Evolutionary conservation across 2,888 invertebrate species (phyloP), one percentile per base, ranked within the genome.

Genomic region (Tenthredo notha): DNA sequence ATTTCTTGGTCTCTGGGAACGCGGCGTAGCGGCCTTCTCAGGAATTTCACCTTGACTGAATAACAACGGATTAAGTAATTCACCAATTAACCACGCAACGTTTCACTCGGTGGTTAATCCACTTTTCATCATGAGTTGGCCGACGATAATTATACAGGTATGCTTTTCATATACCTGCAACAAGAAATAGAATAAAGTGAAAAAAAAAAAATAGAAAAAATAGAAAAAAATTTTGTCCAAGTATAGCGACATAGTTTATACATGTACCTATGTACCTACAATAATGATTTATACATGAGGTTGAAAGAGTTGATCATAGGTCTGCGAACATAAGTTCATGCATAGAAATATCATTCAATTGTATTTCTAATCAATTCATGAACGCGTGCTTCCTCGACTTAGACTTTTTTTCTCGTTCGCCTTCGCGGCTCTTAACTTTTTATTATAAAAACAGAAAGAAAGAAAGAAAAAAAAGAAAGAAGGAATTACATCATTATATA

Each of bases 21-120:
- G 83, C 43, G 40, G 80, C 43, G 67, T 67, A 2, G 61, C 67
- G 84, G 67, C 84, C 84, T 84, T 84, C 84, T 84, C 84, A 84
- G 77, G 84, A 84, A 84, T 84, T 75, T 50, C 67, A 84, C 84
- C 84, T 84, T 84, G 84, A 50, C 47, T 78, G 47, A 75, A 84
- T 74, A 75, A 40, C 84, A 61, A 65, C 25, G 58, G 43, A 58
- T 84, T 84, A 74, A 84, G 84, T 84, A 75, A 84, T 84, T 75
- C 54, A 4, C 58, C 75, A 72, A 84, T 74, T 84, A 84, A 21
- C 50, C 61, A 50, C 67, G 18, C 67, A 43, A 54, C 77, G 77
- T 77, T 77, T 77, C 77, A 54, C 77, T 75, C 77, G 67, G 33
- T 67, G 33, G 67, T 33, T 67, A 67, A 67, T 67, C 33, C 67